phyloP scores from a whole-genome alignment of 2,888 invertebrate genomes.

The Drosophila anceps region DNA sequence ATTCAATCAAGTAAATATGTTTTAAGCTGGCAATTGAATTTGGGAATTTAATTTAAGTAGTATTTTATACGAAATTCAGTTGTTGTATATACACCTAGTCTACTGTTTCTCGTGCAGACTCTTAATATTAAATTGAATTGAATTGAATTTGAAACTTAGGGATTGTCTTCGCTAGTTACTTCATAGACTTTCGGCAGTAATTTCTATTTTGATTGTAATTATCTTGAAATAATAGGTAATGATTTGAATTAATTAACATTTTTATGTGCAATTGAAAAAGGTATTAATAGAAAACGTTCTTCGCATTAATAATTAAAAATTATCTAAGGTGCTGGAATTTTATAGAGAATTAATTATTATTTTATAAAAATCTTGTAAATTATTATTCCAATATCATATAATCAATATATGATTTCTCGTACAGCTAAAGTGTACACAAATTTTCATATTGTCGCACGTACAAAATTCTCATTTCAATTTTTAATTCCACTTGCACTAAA shows the following conservation, averaged over 20 bases:
- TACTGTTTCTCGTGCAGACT: background rate
- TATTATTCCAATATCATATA: background rate
- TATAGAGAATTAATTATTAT: background rate
- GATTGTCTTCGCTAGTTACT: background rate
- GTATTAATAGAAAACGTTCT: background rate
- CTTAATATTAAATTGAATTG: background rate
- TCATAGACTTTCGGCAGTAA: too few species aligned
- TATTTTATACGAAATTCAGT: background rate
- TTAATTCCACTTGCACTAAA: constrained; percentile 52
- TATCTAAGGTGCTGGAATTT: background rate
- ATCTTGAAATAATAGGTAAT: background rate
- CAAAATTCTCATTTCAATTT: constrained; percentile 11
- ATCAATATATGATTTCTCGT: background rate
- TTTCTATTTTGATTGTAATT: background rate
- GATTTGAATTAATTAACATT: constrained; percentile 5
- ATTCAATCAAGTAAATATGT: background rate
- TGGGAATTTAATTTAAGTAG: background rate
- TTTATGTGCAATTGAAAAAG: background rate
- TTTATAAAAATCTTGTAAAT: background rate
- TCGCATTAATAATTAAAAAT: background rate
- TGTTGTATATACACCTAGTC: background rate
- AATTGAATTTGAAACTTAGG: background rate
- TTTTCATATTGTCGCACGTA: constrained; percentile 28
- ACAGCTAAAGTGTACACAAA: constrained; percentile 17
- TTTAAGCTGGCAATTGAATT: background rate